These are phyloP conservation scores for Dione vanillae DNA, from an alignment of 2,888 invertebrate genomes.

Conservation along the genomic window DNA sequence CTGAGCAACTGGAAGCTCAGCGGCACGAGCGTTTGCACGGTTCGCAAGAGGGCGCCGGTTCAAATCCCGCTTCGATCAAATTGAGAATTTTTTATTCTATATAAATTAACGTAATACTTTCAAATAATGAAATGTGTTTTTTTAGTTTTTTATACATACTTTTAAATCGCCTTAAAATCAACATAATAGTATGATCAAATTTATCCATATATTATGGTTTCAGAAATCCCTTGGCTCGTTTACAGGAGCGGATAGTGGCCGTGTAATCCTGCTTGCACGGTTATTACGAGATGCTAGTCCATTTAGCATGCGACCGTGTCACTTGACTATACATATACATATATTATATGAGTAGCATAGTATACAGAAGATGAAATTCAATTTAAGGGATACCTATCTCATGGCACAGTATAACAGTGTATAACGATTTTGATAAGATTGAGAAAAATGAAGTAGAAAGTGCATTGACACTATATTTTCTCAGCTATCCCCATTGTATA, in stretches of 20 bases:
- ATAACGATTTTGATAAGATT: too few relatives aligned
- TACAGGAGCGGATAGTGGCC: not conserved
- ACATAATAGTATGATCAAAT: conserved; percentile 12
- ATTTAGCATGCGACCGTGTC: not conserved
- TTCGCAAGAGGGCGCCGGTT: too few relatives aligned
- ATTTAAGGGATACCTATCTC: not conserved
- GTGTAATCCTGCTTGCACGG: conserved; percentile 6
- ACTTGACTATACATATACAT: not conserved
- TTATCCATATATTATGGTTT: not conserved
- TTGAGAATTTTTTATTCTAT: too few relatives aligned
- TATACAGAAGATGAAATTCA: not conserved
- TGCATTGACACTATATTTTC: too few relatives aligned
- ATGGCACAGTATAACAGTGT: not conserved
- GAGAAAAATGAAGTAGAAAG: too few relatives aligned
- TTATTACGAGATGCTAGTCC: not conserved
- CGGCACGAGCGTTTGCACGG: too few relatives aligned
- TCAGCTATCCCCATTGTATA: too few relatives aligned
- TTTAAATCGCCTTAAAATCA: not conserved
- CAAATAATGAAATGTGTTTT: too few relatives aligned
- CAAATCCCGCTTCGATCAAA: too few relatives aligned
- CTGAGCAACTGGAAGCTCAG: too few relatives aligned
- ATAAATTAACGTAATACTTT: too few relatives aligned
- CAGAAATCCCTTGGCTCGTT: conserved; percentile 8
- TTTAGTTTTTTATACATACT: not conserved
- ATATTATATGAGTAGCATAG: not conserved